These are phyloP conservation scores for Drosophila funebris DNA, from an alignment of 1,140 invertebrate species.

Conservation along the genomic window DNA sequence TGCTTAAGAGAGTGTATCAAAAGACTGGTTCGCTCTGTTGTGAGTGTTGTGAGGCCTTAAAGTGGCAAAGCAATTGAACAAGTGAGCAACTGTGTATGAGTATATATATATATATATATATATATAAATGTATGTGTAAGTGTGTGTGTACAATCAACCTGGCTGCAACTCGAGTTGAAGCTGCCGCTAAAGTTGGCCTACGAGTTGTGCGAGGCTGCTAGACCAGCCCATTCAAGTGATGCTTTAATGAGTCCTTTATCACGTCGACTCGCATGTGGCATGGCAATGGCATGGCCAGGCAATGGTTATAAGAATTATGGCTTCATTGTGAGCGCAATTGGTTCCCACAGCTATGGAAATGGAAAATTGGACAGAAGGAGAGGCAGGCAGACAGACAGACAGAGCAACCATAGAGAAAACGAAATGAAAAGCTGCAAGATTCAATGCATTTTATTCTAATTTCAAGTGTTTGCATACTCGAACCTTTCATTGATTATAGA, in stretches of 20 bases:
- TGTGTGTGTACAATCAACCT: conserved; percentile 3
- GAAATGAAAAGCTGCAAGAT: background rate
- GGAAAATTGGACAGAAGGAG: background rate
- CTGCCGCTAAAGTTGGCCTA: conserved; percentile 7
- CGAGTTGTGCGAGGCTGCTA: conserved; percentile 64
- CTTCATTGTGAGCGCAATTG: conserved; percentile 61
- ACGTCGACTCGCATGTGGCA: conserved; percentile 63
- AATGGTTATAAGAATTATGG: conserved; percentile 69
- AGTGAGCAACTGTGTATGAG: conserved; percentile 49
- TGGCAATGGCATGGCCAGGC: conserved; percentile 42
- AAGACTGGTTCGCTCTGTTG: conserved; percentile 60
- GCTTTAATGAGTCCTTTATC: conserved; percentile 82
- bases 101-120: background rate
- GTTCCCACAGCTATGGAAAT: conserved; percentile 49
- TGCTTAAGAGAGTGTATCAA: conserved; percentile 44
- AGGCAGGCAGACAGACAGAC: background rate
- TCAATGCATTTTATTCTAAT: conserved; percentile 72
- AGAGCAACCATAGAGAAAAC: background rate
- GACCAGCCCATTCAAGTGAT: conserved; percentile 78
- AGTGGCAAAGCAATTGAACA: conserved; percentile 80
- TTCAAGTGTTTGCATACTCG: conserved; percentile 64
- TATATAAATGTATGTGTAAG: conserved; percentile 13
- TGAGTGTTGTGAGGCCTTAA: conserved; percentile 61
- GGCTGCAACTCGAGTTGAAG: background rate
- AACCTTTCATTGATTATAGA: conserved; percentile 34